Evolutionary conservation across 64 coral and sea anemone genomes (phyloP).

Genomic region (Stichodactyla helianthus): DNA sequence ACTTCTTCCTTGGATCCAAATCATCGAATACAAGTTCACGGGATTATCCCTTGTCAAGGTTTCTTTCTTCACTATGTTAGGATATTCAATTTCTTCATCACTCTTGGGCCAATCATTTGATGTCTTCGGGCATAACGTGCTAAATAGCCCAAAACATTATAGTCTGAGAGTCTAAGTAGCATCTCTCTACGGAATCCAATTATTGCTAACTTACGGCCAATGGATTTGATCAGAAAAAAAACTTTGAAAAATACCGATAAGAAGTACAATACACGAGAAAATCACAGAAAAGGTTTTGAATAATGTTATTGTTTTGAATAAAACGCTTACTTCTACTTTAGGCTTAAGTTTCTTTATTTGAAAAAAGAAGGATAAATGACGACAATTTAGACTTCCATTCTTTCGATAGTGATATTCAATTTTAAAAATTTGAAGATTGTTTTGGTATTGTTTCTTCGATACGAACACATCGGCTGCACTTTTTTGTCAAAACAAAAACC

Average conservation of each 20-base stretch:
- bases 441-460: conserved; percentile 1
- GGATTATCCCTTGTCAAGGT: conserved; percentile 8
- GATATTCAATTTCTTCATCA: conserved; percentile 13
- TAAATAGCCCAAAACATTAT: conserved; percentile 17
- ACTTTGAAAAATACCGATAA: conserved; percentile 4
- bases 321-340: conserved; percentile 3
- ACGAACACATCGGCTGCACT: neutral
- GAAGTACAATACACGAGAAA: neutral
- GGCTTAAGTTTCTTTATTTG: neutral
- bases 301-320: neutral
- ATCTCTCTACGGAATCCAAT: neutral
- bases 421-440: conserved; percentile 1
- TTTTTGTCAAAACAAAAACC: neutral
- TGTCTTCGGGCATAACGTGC: conserved; percentile 1
- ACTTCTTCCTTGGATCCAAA: neutral
- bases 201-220: conserved; percentile 6
- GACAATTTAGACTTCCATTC: neutral
- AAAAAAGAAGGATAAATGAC: conserved; percentile 1
- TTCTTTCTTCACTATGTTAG: neutral
- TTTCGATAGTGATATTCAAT: neutral
- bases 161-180: conserved; percentile 22
- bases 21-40: neutral
- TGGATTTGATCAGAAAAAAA: conserved; percentile 10
- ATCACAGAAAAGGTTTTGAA: neutral
- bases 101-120: neutral